Evolutionary conservation across 2,888 invertebrate genomes (phyloP).

Genomic region (Eupelmus urozonus): DNA sequence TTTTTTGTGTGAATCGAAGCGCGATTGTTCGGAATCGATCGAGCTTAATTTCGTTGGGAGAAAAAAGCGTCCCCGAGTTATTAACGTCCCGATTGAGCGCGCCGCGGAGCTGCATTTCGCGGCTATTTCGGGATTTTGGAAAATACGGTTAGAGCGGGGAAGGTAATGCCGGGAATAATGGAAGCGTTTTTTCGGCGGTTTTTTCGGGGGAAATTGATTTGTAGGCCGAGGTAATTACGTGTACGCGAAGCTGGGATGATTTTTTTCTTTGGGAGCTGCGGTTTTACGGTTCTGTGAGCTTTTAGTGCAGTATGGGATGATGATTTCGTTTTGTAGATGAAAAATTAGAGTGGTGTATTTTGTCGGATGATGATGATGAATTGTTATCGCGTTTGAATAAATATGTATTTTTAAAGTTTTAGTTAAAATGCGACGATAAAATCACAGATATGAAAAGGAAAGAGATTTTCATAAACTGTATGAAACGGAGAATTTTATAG

Average conservation of each 20-base stretch:
- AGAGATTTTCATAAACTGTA: too few species aligned
- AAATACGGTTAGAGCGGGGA: slow-evolving; percentile 39
- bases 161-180: neutral
- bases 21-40: slow-evolving; percentile 43
- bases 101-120: neutral
- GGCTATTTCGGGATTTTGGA: slow-evolving; percentile 30
- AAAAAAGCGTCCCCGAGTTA: slow-evolving; percentile 22
- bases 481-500: too few species aligned
- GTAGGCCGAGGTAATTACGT: neutral
- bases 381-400: too few species aligned
- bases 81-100: slow-evolving; percentile 28
- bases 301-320: too few species aligned
- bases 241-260: neutral
- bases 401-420: too few species aligned
- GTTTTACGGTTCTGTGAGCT: too few species aligned
- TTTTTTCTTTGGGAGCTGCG: neutral
- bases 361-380: too few species aligned
- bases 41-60: slow-evolving; percentile 51
- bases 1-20: slow-evolving; percentile 43
- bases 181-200: neutral
- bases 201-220: neutral
- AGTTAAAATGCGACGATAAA: too few species aligned
- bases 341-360: too few species aligned
- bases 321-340: too few species aligned
- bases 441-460: too few species aligned